Conservation (phyloP, 2,797 vertebrate genomes). For the Trachurus trachurus region DNA sequence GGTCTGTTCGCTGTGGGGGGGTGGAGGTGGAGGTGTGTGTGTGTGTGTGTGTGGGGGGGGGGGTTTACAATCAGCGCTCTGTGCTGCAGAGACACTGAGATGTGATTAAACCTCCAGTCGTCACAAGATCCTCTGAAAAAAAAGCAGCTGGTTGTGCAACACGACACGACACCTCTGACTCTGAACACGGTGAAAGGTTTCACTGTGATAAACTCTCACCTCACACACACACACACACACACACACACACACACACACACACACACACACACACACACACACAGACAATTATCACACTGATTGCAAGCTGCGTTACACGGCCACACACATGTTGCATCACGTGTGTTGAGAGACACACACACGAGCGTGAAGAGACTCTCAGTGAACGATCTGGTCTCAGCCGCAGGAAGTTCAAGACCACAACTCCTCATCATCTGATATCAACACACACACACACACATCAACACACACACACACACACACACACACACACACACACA, state of each 20-base stretch:
- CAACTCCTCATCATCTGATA: not conserved
- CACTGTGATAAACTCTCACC: not conserved
- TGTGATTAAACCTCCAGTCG: conserved; percentile 15
- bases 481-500: no score
- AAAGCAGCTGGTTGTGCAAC: conserved; percentile 14
- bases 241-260: no score
- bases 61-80: conserved; percentile 24
- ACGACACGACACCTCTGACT: not conserved
- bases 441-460: no score
- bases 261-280: no score
- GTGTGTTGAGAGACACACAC: not conserved
- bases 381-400: no score
- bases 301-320: not conserved
- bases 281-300: not conserved
- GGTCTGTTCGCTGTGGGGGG: no score
- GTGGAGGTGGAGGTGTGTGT: no score
- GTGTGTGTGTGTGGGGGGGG: no score
- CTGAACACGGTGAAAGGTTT: not conserved
- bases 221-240: not conserved
- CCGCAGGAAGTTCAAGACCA: no score
- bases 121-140: conserved; percentile 53
- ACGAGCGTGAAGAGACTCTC: no score
- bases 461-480: no score
- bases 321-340: not conserved
- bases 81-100: not conserved